A percentile compares a stretch with the other conserved stretches of the same genome.
phyloP scores from a whole-genome alignment of 1,140 invertebrate species.

The Hyles vespertilio region DNA sequence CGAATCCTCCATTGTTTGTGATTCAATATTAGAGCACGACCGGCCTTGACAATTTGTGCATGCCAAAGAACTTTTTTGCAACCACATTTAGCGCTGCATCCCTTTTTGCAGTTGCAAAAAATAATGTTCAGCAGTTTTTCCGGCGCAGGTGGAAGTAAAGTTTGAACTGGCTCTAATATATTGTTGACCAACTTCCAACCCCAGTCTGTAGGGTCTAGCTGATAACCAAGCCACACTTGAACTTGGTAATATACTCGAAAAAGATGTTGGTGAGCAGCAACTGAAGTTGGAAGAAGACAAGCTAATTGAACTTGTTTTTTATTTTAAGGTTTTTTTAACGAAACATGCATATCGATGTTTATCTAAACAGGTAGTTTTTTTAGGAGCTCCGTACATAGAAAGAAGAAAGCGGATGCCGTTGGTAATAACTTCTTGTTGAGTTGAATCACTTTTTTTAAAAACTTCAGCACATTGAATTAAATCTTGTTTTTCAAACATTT shows the following conservation, averaged over 20 bases:
- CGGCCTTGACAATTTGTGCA: too few species aligned
- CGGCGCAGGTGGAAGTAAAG: too few species aligned
- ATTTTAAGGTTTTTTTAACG: slow-evolving; percentile 31
- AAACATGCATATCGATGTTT: slow-evolving; percentile 31
- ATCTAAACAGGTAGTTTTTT: slow-evolving; percentile 35
- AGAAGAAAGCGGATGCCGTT: slow-evolving; percentile 39
- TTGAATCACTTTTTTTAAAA: slow-evolving; percentile 35
- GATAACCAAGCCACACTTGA: slow-evolving; percentile 5
- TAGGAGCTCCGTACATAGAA: slow-evolving; percentile 37
- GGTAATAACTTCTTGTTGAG: slow-evolving; percentile 31
- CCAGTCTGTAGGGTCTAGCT: too few species aligned
- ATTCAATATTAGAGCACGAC: too few species aligned
- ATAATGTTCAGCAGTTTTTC: too few species aligned
- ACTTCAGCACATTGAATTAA: slow-evolving; percentile 43
- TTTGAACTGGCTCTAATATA: too few species aligned
- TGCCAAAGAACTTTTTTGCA: too few species aligned
- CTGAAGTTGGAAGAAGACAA: slow-evolving; percentile 38
- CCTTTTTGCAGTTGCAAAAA: too few species aligned
- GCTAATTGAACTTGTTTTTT: slow-evolving; percentile 37
- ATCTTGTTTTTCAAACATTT: slow-evolving; percentile 47
- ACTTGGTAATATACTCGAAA: slow-evolving; percentile 18
- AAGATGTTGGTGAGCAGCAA: slow-evolving; percentile 34
- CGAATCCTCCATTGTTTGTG: too few species aligned
- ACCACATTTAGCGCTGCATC: too few species aligned
- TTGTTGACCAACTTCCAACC: too few species aligned